Conservation (phyloP, 1,140 invertebrate genomes). For the Drosophila burlai region DNA sequence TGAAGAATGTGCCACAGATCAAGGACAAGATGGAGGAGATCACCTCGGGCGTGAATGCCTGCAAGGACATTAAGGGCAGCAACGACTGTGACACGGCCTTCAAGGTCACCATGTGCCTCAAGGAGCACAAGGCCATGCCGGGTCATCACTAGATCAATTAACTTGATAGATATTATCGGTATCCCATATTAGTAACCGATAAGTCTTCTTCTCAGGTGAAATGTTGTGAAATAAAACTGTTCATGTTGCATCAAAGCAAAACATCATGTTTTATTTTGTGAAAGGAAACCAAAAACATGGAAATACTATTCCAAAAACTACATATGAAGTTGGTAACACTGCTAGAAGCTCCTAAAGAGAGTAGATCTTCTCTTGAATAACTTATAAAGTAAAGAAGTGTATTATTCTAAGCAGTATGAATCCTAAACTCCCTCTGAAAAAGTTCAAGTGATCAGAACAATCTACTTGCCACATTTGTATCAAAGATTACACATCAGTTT, state of each 20-base stretch:
- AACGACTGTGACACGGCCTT: conserved; percentile 79
- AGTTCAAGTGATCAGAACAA: neutral
- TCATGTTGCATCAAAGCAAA: conserved; percentile 53
- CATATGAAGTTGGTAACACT: neutral
- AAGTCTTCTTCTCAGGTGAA: conserved; percentile 12
- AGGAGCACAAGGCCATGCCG: conserved; percentile 65
- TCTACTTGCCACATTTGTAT: neutral
- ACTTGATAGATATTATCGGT: neutral
- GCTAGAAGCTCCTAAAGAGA: fast-evolving
- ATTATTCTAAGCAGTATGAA: neutral
- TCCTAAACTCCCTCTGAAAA: neutral
- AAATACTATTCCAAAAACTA: neutral
- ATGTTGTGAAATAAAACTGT: conserved; percentile 54
- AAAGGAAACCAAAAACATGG: neutral
- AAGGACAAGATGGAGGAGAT: conserved; percentile 65
- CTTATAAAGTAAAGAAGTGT: neutral
- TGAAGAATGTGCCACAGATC: conserved; percentile 61
- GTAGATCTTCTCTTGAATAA: neutral
- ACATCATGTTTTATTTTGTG: neutral
- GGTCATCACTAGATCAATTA: conserved; percentile 24
- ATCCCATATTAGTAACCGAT: neutral
- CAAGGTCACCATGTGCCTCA: conserved; percentile 70
- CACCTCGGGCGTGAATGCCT: conserved; percentile 59
- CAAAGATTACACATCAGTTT: neutral
- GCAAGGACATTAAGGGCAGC: conserved; percentile 67